Percentiles rank a stretch among this genome's conserved stretches.
These are phyloP conservation scores for Noctua janthe DNA, from an alignment of 2,888 invertebrate species.

Conservation along the genomic window DNA sequence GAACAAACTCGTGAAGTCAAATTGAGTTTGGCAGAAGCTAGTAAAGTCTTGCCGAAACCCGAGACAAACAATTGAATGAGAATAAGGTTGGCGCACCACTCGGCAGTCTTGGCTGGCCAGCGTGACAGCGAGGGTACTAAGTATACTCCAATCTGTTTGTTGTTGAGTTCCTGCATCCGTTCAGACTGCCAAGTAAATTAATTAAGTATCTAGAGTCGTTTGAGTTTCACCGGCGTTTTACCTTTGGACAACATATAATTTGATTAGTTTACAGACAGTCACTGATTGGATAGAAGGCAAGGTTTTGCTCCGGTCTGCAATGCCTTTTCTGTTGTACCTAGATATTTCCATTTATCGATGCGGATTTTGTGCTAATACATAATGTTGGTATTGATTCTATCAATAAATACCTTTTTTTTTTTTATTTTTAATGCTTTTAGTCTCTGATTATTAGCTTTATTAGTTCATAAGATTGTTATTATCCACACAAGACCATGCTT, in stretches of 20 bases:
- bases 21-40: slow-evolving; percentile 53
- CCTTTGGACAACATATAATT: slow-evolving; percentile 31
- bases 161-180: slow-evolving; percentile 19
- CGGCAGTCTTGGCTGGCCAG: slow-evolving; percentile 9
- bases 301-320: background rate
- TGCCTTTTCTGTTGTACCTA: slow-evolving; percentile 1
- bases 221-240: slow-evolving; percentile 26
- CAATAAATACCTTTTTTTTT: no score
- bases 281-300: slow-evolving; percentile 12
- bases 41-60: slow-evolving; percentile 27
- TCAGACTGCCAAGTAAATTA: slow-evolving; percentile 22
- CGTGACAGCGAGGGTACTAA: background rate
- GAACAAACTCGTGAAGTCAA: slow-evolving; percentile 51
- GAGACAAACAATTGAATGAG: slow-evolving; percentile 34
- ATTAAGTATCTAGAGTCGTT: slow-evolving; percentile 34
- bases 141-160: slow-evolving; percentile 21
- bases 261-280: slow-evolving; percentile 26
- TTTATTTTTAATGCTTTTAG: no score
- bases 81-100: slow-evolving; percentile 23
- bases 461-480: no score
- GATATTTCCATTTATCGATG: background rate
- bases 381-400: background rate
- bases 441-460: no score
- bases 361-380: background rate
- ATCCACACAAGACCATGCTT: no score